Evolutionary conservation across 2,797 vertebrate species (phyloP).

Genomic region (Cetoscarus ocellatus): DNA sequence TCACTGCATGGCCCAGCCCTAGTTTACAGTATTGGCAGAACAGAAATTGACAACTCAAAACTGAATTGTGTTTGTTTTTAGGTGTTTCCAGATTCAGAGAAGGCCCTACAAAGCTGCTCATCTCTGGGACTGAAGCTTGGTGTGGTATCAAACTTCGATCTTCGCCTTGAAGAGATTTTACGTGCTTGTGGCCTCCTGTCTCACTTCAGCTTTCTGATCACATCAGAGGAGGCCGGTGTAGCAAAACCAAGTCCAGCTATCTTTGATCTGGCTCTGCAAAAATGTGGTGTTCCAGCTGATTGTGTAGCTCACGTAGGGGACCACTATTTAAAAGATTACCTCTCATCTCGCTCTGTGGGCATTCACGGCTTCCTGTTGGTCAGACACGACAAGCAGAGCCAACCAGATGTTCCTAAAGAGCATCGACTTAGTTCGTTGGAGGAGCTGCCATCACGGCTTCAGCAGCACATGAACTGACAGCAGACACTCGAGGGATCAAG

Average conservation of each 20-base stretch:
- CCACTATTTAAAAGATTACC: slow-evolving; percentile 89
- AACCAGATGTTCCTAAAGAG: slow-evolving; percentile 72
- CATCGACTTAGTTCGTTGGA: slow-evolving; percentile 79
- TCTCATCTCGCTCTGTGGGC: slow-evolving; percentile 85
- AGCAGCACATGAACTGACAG: slow-evolving; percentile 60
- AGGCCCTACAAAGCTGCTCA: slow-evolving; percentile 83
- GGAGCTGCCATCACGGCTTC: slow-evolving; percentile 75
- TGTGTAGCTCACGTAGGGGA: slow-evolving; percentile 90
- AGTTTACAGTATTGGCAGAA: not conserved
- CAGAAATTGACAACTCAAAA: not conserved
- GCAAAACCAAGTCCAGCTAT: slow-evolving; percentile 90
- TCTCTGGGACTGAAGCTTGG: slow-evolving; percentile 87
- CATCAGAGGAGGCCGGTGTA: slow-evolving; percentile 87
- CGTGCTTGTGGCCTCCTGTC: slow-evolving; percentile 81
- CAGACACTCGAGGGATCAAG: slow-evolving; percentile 2
- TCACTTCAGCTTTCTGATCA: slow-evolving; percentile 92
- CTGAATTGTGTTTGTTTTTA: slow-evolving; percentile 46
- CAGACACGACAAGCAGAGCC: slow-evolving; percentile 29
- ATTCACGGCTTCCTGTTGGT: slow-evolving; percentile 90
- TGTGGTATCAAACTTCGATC: slow-evolving; percentile 95
- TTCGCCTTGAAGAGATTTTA: slow-evolving; percentile 87
- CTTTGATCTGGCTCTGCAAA: slow-evolving; percentile 86
- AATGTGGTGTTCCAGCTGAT: slow-evolving; percentile 70
- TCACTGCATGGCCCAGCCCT: no score
- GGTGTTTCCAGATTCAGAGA: slow-evolving; percentile 86